Evolutionary conservation across 2,888 invertebrate species (phyloP), one percentile per base, ranked within the genome.

Genomic region (Dryococelus australis): DNA sequence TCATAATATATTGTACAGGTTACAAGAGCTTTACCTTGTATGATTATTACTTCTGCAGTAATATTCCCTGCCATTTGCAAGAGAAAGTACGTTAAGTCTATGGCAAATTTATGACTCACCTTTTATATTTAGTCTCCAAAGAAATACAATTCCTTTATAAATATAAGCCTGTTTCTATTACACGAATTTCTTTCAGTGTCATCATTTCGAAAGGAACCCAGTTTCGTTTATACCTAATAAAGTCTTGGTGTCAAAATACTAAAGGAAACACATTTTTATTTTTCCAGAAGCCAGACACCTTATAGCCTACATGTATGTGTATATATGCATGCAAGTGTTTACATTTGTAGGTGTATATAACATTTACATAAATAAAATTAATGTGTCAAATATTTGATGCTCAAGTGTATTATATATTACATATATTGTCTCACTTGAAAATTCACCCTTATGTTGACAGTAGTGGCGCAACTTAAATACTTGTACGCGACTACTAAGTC

Each of bases 231-330:
- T 86, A 87, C 86, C 86, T 87, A 88, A 89, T 88, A 89, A 89
- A 89, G 89, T 89, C 89, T 89, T 89, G 89, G 87, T 89, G 89
- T 89, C 88, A 89, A 88, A 85, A 65, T 13, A 81, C 24, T 79
- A 86, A 53, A 51, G 65, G 20, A 9, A 65, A 28, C 9, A 16
- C 4, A 65, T 47, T 85, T 51, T 53, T 85, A 85, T 85, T 85
- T 53, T 53, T 12, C 35, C 35, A 35, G 35, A 35, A 35, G 4
- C 35, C 35, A 3, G 35, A 35, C 4, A 35, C 35, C 4, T 35
- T 3, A 35, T 35, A 3, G 4, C 35, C 35, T 35, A 35, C 35
- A 35, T 35, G 1, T 1, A 35, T 35, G 35, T 35, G 35, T 35
- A 35, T 35, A 35, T 35, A 35, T 3, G 35, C 35, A 35, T 35